Evolutionary conservation across 2,797 vertebrate genomes (phyloP).

Genomic region (Cyclopterus lumpus): DNA sequence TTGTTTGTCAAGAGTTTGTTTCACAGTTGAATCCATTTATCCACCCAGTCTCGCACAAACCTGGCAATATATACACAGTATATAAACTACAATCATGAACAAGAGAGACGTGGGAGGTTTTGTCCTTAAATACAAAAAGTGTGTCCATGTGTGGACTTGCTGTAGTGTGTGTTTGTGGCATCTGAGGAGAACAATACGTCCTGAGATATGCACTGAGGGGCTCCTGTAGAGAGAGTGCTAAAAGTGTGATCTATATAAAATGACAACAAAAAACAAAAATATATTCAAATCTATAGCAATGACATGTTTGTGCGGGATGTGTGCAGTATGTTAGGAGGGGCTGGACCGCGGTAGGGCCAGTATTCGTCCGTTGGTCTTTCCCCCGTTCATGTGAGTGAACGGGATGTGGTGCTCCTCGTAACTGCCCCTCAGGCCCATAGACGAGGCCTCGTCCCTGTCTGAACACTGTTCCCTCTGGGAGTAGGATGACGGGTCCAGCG

Average conservation of each 20-base stretch:
- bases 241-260: slow-evolving; percentile 81
- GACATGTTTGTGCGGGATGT: slow-evolving; percentile 25
- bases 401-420: slow-evolving; percentile 94
- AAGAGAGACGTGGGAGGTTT: slow-evolving; percentile 65
- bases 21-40: slow-evolving; percentile 86
- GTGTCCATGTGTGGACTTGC: slow-evolving; percentile 67
- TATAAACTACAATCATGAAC: slow-evolving; percentile 75
- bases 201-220: slow-evolving; percentile 88
- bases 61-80: slow-evolving; percentile 76
- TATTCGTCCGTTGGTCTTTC: slow-evolving; percentile 95
- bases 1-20: slow-evolving; percentile 83
- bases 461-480: slow-evolving; percentile 88
- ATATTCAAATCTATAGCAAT: slow-evolving; percentile 73
- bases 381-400: slow-evolving; percentile 98
- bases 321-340: slow-evolving; percentile 88
- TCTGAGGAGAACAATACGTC: slow-evolving; percentile 82
- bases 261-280: slow-evolving; percentile 74
- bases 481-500: slow-evolving; percentile 92
- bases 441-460: slow-evolving; percentile 86
- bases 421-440: slow-evolving; percentile 88
- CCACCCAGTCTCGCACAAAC: slow-evolving; percentile 77
- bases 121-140: slow-evolving; percentile 78
- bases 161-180: slow-evolving; percentile 84
- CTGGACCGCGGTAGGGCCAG: slow-evolving; percentile 91
- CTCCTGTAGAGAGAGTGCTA: slow-evolving; percentile 73